phyloP scores from a whole-genome alignment of 2,888 invertebrate species.

The Drosophila formosana region DNA sequence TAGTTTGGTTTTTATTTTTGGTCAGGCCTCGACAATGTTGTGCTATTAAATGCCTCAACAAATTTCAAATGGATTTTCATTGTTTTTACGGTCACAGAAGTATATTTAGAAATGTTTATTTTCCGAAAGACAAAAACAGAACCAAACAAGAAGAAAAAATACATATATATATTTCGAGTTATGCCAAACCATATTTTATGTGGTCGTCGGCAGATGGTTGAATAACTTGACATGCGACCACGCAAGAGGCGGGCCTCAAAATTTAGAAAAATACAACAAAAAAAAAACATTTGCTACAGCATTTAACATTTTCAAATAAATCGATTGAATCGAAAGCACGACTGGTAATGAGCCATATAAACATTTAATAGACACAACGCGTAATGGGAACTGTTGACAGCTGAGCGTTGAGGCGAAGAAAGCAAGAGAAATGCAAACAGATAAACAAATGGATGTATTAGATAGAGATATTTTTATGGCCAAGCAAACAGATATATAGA shows the following conservation, averaged over 20 bases:
- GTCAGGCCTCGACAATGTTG: constrained; percentile 36
- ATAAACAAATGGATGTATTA: neutral
- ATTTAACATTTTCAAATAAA: constrained; percentile 21
- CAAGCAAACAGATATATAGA: neutral
- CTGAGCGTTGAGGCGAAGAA: neutral
- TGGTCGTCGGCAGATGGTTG: constrained; percentile 28
- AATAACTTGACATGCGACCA: constrained; percentile 40
- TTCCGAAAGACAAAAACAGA: constrained; percentile 14
- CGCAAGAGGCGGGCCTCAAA: no score
- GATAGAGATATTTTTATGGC: neutral
- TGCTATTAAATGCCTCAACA: constrained; percentile 53
- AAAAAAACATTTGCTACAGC: constrained; percentile 31
- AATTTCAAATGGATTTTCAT: constrained; percentile 66
- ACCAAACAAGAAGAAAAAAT: constrained; percentile 3
- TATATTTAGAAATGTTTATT: constrained; percentile 52
- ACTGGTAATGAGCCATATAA: constrained; percentile 34
- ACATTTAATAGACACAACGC: constrained; percentile 11
- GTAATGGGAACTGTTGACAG: constrained; percentile 15
- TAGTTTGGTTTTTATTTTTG: constrained; percentile 10
- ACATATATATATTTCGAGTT: constrained; percentile 10
- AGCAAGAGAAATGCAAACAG: neutral
- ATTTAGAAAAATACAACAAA: no score
- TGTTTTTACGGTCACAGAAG: constrained; percentile 41
- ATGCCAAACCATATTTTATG: constrained; percentile 22
- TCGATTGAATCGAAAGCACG: constrained; percentile 19